A percentile compares a stretch with the other conserved stretches of the same genome.
phyloP scores from a whole-genome alignment of 2,888 invertebrate genomes.

The Campoplex capitator region DNA sequence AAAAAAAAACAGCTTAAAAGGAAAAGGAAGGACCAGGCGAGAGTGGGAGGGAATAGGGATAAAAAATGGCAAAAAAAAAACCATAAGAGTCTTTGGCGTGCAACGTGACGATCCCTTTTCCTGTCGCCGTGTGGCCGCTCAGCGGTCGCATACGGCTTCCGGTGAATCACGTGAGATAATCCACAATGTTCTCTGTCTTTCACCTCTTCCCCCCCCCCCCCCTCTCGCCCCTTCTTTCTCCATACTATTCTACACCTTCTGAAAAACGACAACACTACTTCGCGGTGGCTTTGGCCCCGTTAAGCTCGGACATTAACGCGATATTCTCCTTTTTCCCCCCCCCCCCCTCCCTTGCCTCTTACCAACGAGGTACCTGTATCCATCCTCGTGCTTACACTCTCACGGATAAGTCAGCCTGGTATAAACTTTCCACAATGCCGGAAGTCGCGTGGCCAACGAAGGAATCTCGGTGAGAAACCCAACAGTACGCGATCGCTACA shows the following conservation, averaged over 20 bases:
- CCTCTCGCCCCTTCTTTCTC: conserved; percentile 24
- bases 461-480: conserved; percentile 42
- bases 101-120: conserved; percentile 32
- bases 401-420: conserved; percentile 58
- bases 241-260: conserved; percentile 31
- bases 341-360: background rate
- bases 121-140: conserved; percentile 40
- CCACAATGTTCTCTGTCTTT: conserved; percentile 48
- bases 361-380: background rate
- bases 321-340: conserved; percentile 41
- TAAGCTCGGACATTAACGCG: conserved; percentile 67
- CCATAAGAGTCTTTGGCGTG: conserved; percentile 39
- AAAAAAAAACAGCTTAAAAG: background rate
- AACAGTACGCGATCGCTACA: conserved; percentile 25
- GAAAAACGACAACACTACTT: conserved; percentile 32
- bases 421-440: conserved; percentile 62
- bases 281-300: conserved; percentile 62
- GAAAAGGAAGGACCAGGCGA: background rate
- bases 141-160: conserved; percentile 57
- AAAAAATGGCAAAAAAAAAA: conserved; percentile 39
- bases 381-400: background rate
- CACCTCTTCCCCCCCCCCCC: background rate
- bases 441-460: conserved; percentile 47
- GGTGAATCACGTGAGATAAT: conserved; percentile 66
- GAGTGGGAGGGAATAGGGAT: background rate